Percentiles rank a stretch among this genome's conserved stretches.
phyloP scores from a whole-genome alignment of 2,113 vertebrate genomes.

The Neofelis nebulosa region DNA sequence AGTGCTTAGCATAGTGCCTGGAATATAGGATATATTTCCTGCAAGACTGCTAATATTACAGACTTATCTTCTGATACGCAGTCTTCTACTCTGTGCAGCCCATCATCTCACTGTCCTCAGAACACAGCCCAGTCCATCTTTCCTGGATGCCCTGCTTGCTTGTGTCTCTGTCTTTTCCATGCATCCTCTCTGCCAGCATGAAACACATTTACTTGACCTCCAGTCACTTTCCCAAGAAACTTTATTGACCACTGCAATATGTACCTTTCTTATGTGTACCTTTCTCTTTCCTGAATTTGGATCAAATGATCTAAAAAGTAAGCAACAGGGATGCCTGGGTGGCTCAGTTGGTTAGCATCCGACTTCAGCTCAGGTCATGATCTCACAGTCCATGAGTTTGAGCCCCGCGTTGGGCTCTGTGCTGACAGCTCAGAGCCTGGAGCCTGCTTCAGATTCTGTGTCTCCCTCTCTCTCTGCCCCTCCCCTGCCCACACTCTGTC shows the following conservation, averaged over 20 bases:
- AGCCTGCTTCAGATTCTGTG: too few relatives aligned
- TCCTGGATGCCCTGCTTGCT: not conserved
- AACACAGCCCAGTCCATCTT: too few relatives aligned
- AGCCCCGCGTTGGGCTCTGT: too few relatives aligned
- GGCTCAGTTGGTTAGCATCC: too few relatives aligned
- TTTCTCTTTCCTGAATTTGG: not conserved
- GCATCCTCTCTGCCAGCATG: not conserved
- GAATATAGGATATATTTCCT: not conserved
- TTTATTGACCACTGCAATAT: not conserved
- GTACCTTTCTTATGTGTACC: not conserved
- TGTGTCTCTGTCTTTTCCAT: not conserved
- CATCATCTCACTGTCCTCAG: not conserved
- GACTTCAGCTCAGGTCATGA: too few relatives aligned
- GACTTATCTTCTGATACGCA: not conserved
- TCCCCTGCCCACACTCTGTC: too few relatives aligned
- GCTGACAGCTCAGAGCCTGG: too few relatives aligned
- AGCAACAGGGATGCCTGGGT: not conserved
- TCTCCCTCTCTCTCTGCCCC: too few relatives aligned
- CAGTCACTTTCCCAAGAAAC: not conserved
- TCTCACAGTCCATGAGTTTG: too few relatives aligned
- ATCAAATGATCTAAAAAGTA: not conserved
- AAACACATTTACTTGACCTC: not conserved
- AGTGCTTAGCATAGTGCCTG: not conserved
- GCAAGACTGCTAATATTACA: not conserved
- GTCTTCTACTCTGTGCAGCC: not conserved